These are phyloP conservation scores for Xyliphius kryptos DNA, from an alignment of 2,113 vertebrate genomes.

Conservation along the genomic window DNA sequence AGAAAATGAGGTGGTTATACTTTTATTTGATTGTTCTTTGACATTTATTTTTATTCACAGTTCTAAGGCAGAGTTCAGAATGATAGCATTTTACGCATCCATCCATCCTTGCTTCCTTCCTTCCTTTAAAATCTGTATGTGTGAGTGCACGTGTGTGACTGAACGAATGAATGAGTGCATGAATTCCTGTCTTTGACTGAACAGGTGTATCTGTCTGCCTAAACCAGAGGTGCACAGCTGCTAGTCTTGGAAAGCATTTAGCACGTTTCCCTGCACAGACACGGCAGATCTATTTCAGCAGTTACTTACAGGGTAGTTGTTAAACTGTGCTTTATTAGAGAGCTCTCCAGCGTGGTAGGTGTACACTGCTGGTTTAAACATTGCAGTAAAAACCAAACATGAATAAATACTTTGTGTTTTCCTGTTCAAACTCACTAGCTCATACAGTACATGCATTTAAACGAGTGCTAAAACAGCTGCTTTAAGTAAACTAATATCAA, in stretches of 20 bases:
- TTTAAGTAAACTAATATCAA: too few relatives aligned
- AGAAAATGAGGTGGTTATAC: conserved; percentile 69
- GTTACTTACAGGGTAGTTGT: too few relatives aligned
- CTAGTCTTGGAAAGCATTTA: background rate
- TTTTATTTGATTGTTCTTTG: conserved; percentile 54
- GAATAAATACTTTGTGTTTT: too few relatives aligned
- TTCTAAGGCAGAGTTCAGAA: conserved; percentile 33
- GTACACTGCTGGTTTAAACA: conserved; percentile 9
- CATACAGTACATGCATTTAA: too few relatives aligned
- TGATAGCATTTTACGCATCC: conserved; percentile 10
- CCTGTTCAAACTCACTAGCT: too few relatives aligned
- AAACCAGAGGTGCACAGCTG: conserved; percentile 10
- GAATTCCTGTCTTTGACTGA: background rate
- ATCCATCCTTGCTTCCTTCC: too few relatives aligned
- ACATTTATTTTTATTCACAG: conserved; percentile 40
- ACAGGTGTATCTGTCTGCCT: background rate
- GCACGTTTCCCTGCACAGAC: too few relatives aligned
- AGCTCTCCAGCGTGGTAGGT: too few relatives aligned
- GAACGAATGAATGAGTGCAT: background rate
- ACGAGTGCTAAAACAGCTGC: too few relatives aligned
- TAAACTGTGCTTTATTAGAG: background rate
- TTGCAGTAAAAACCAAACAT: too few relatives aligned
- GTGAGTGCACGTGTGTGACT: background rate
- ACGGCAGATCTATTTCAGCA: background rate
- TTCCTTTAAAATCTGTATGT: conserved; percentile 1